phyloP scores from a whole-genome alignment of 2,113 vertebrate genomes.

The Chaenogobius annularis region DNA sequence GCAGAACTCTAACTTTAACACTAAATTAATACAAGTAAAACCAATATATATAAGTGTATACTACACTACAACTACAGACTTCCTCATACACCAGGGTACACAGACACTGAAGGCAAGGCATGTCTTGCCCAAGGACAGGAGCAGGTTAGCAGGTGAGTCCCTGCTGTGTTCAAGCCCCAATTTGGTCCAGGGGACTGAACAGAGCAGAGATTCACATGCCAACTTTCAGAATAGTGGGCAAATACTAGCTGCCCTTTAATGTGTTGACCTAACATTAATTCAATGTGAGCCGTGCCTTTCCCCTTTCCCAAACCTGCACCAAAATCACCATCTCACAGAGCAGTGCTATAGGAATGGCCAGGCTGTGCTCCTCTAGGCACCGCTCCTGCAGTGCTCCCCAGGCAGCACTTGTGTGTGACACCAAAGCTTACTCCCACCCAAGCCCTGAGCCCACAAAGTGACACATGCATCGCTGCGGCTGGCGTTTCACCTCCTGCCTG shows the following conservation, averaged over 20 bases:
- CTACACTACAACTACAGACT: neutral
- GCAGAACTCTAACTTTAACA: neutral
- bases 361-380: conserved; percentile 71
- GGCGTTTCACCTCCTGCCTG: conserved; percentile 78
- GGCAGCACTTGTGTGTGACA: conserved; percentile 74
- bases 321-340: conserved; percentile 23
- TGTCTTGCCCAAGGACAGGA: neutral
- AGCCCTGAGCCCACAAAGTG: conserved; percentile 68
- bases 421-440: conserved; percentile 74
- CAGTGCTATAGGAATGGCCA: conserved; percentile 64
- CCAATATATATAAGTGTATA: neutral
- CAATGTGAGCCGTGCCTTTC: neutral
- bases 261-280: neutral
- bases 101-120: neutral
- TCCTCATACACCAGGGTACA: neutral
- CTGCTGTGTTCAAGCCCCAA: neutral
- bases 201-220: neutral
- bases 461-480: conserved; percentile 75
- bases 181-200: no score
- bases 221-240: neutral
- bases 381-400: conserved; percentile 64
- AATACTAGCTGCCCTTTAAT: neutral
- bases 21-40: neutral
- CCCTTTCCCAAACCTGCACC: neutral
- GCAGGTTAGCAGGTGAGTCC: no score